A percentile compares a stretch with the other conserved stretches of the same genome.
phyloP scores from a whole-genome alignment of 2,113 vertebrate species.

The Ginglymostoma cirratum region DNA sequence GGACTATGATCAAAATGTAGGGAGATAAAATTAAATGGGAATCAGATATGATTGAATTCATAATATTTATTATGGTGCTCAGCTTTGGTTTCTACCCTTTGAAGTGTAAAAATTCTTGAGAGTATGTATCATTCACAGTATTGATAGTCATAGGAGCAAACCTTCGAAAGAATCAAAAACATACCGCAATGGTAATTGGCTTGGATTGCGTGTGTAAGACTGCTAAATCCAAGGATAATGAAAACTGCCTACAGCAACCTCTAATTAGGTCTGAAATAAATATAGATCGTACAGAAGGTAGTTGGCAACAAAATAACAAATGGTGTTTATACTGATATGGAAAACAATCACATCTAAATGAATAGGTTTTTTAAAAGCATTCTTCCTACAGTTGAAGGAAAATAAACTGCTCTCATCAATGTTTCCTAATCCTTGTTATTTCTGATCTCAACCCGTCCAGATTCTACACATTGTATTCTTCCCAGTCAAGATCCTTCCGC shows the following conservation, averaged over 20 bases:
- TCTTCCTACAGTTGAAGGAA: background rate
- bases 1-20: slow-evolving; percentile 52
- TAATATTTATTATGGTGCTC: slow-evolving; percentile 59
- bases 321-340: background rate
- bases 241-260: background rate
- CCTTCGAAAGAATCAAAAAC: background rate
- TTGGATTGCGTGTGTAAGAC: background rate
- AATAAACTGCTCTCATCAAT: background rate
- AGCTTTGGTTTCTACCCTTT: slow-evolving; percentile 53
- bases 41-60: slow-evolving; percentile 50
- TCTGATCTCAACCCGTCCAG: background rate
- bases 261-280: slow-evolving; percentile 10
- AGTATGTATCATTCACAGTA: slow-evolving; percentile 26
- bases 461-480: background rate
- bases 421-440: background rate
- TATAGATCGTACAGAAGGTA: background rate
- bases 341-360: background rate
- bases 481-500: background rate
- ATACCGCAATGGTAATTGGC: background rate
- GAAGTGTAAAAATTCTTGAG: slow-evolving; percentile 51
- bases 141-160: background rate
- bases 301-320: background rate
- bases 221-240: background rate
- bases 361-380: background rate
- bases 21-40: slow-evolving; percentile 54